Base-by-base conservation (phyloP, 2,113 vertebrate genomes). In the Embiotoca jacksoni region DNA sequence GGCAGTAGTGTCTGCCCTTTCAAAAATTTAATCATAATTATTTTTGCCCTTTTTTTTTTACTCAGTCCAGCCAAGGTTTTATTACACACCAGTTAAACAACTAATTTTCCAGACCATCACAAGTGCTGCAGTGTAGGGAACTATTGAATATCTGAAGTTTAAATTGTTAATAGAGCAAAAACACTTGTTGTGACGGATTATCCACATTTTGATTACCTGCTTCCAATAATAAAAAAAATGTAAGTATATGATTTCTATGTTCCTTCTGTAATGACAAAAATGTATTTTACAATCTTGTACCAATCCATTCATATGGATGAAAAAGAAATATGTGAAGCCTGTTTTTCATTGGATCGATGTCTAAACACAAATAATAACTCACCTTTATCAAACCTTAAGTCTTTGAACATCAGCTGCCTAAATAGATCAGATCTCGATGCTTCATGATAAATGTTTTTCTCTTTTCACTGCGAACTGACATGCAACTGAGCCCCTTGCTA, bases 1-100 rank as follows among this genome's bases (percentile, higher is more conserved):
- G 63, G 60, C 50, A 75, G 58, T 6, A 13, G 30, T 33, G 64
- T 78, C 63, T 74, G 65, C 68, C 69, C 58, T 80, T 81, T 84
- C 66, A 84, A 89, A 76, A 78, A 47, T 62, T 73, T 68, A 23
- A 72, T 62, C 50, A 50, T 77, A 80, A 80, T 77, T 70, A 49
- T 67, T 78, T 77, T 73, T 58, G 72, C 59, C 78, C 23, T 23
- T 23, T 49, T 49, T 49, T 53, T 13, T 70, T 15, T 46, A 58
- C 53, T 68, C 23, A 39, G 53, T 67, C 74, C 67, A 64, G 61
- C 74, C 10, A 62, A 46, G 47, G 69, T 78, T 72, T 52, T 56
- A 53, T 77, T 70, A 57, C 67, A 62, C 37, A 72, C 53, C 55
- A 55, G 55, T 67, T 53, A 50, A 82, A 50, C 41, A 70, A 49